A percentile compares a stretch with the other conserved stretches of the same genome.
phyloP scores from a whole-genome alignment of 2,113 vertebrate species.

The Nyctereutes procyonoides region DNA sequence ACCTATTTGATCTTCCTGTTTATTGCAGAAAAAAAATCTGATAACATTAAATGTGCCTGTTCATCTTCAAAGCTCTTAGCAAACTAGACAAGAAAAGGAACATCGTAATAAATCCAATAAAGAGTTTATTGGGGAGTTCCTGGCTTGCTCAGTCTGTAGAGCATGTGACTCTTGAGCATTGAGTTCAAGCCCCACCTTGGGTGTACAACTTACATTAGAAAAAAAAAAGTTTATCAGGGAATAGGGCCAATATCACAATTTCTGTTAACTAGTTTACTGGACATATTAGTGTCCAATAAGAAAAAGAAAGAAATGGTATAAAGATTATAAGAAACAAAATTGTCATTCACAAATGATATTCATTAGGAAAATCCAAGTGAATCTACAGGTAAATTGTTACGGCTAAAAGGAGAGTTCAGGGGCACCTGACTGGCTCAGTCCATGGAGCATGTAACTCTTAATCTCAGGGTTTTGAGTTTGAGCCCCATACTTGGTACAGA shows the following conservation, averaged over 20 bases:
- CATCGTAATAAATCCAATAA: not conserved
- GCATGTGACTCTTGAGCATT: not conserved
- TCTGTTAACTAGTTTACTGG: slow-evolving; percentile 31
- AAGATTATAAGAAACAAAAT: not conserved
- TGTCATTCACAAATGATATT: not conserved
- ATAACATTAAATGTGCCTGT: not conserved
- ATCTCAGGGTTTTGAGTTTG: not conserved
- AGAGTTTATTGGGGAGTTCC: not conserved
- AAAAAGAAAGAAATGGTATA: slow-evolving; percentile 35
- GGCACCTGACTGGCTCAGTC: not conserved
- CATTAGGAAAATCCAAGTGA: not conserved
- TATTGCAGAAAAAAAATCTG: not conserved
- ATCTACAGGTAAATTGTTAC: not conserved
- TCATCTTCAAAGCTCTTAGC: not conserved
- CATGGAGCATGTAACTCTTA: not conserved
- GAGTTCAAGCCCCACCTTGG: not conserved
- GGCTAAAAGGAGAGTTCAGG: not conserved
- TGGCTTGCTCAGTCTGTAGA: not conserved
- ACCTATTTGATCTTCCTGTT: not conserved
- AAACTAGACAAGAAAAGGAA: not conserved
- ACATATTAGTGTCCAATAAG: not conserved
- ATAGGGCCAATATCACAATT: not conserved
- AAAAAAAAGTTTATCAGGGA: not conserved
- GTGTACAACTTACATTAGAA: not conserved
- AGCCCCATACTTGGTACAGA: not conserved